Evolutionary conservation across 2,888 invertebrate species (phyloP).

Genomic region (Epinotia bilunana): DNA sequence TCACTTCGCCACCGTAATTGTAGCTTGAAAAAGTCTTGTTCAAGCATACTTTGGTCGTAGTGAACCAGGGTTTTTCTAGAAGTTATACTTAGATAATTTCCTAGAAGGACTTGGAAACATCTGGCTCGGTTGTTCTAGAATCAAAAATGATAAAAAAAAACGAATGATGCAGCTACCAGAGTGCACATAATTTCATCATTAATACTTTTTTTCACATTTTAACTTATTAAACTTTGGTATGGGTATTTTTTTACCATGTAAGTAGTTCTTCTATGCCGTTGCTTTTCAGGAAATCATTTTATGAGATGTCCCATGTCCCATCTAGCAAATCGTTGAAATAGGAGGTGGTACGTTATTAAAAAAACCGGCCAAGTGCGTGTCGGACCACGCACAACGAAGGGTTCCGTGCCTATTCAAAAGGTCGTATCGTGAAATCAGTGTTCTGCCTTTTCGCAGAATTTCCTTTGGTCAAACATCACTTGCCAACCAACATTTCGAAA

Average conservation of each 20-base stretch:
- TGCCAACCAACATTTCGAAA: too few species aligned
- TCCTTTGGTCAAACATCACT: too few species aligned
- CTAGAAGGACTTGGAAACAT: slow-evolving; percentile 49
- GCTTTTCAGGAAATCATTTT: slow-evolving; percentile 68
- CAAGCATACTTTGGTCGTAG: slow-evolving; percentile 51
- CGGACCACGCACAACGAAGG: too few species aligned
- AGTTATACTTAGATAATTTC: slow-evolving; percentile 53
- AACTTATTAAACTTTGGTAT: slow-evolving; percentile 42
- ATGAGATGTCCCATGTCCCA: slow-evolving; percentile 54
- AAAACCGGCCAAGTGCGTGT: too few species aligned
- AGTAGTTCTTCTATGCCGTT: slow-evolving; percentile 56
- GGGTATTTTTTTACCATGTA: slow-evolving; percentile 46
- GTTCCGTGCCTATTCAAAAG: too few species aligned
- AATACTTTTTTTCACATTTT: slow-evolving; percentile 44
- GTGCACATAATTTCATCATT: slow-evolving; percentile 49
- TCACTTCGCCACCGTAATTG: slow-evolving; percentile 38
- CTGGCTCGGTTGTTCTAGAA: slow-evolving; percentile 72
- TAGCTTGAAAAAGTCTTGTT: slow-evolving; percentile 48
- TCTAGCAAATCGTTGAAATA: slow-evolving; percentile 54
- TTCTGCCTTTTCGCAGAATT: too few species aligned
- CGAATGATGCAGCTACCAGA: slow-evolving; percentile 68
- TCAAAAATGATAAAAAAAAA: slow-evolving; percentile 67
- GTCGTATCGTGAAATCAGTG: too few species aligned
- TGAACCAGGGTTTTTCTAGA: slow-evolving; percentile 56
- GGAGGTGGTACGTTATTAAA: slow-evolving; percentile 64